Percentiles rank a stretch among this genome's conserved stretches.
Conservation (phyloP, 1,140 invertebrate species). For the Drosophila suzukii region DNA sequence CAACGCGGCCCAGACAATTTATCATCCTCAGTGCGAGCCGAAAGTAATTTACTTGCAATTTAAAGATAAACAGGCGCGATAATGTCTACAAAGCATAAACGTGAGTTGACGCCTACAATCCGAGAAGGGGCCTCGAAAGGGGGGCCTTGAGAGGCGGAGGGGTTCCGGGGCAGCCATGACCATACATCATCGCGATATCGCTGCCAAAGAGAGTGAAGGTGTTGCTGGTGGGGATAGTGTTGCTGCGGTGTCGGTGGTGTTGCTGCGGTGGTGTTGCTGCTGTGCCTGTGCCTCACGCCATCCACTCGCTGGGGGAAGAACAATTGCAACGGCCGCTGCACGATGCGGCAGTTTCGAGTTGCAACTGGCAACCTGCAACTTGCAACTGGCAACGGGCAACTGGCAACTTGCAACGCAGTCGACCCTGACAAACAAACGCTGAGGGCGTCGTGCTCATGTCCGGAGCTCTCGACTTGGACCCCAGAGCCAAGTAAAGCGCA, state of each 20-base stretch:
- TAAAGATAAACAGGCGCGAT: slow-evolving; percentile 83
- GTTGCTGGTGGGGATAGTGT: slow-evolving; percentile 57
- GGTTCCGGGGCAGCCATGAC: slow-evolving; percentile 38
- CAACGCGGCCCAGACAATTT: slow-evolving; percentile 73
- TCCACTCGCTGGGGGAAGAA: slow-evolving; percentile 51
- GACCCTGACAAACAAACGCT: slow-evolving; percentile 80
- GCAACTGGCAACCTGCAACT: slow-evolving; percentile 38
- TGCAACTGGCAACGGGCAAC: slow-evolving; percentile 18
- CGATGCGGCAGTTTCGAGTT: slow-evolving; percentile 67
- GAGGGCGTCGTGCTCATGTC: slow-evolving; percentile 72
- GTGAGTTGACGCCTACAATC: slow-evolving; percentile 84
- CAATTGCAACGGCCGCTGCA: slow-evolving; percentile 73
- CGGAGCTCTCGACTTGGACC: slow-evolving; percentile 52
- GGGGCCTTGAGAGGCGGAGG: neutral
- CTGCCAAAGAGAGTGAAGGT: slow-evolving; percentile 72
- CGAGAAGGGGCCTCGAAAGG: slow-evolving; percentile 9
- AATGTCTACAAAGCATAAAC: slow-evolving; percentile 84
- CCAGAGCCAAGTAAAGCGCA: slow-evolving; percentile 52
- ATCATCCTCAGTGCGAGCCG: slow-evolving; percentile 76
- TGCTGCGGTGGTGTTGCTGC: slow-evolving; percentile 28
- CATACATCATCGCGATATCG: slow-evolving; percentile 77
- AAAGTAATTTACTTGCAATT: slow-evolving; percentile 83
- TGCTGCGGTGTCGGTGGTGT: slow-evolving; percentile 48
- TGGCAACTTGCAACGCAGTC: slow-evolving; percentile 62
- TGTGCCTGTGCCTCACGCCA: slow-evolving; percentile 53